Percentiles rank a stretch among this genome's conserved stretches.
Evolutionary conservation across 2,797 vertebrate genomes (phyloP).

Genomic region (Aldrovandia affinis): DNA sequence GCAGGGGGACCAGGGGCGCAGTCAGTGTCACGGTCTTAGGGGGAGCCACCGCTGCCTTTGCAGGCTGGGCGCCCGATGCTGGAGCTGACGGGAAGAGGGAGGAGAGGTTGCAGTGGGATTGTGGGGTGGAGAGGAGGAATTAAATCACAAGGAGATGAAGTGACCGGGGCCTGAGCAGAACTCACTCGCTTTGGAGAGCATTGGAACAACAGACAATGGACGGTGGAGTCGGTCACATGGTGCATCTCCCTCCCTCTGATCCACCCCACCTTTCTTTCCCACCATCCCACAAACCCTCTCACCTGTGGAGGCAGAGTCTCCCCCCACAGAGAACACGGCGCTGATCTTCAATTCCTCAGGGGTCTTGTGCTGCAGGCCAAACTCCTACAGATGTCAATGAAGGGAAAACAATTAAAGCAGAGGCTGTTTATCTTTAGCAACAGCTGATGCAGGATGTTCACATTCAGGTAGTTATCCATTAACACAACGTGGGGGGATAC

Average conservation of each 20-base stretch:
- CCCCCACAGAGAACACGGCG: constrained; percentile 91
- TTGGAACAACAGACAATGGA: not conserved
- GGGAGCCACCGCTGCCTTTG: constrained; percentile 5
- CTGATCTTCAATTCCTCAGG: constrained; percentile 92
- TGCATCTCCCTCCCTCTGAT: not conserved
- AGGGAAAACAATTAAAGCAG: not conserved
- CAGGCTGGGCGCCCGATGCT: not conserved
- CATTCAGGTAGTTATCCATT: not conserved
- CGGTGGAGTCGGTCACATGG: not conserved
- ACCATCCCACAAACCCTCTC: not conserved
- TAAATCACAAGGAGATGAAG: constrained; percentile 1
- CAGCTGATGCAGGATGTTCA: not conserved
- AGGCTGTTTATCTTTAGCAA: not conserved
- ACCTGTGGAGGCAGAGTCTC: constrained; percentile 74
- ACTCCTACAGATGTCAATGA: constrained; percentile 37
- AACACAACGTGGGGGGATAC: not conserved
- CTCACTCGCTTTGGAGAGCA: not conserved
- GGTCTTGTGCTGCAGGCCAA: constrained; percentile 67
- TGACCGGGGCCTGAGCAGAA: constrained; percentile 9
- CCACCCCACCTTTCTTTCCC: not conserved
- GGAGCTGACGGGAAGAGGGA: constrained; percentile 17
- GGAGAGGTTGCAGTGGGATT: not conserved
- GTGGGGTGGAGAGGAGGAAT: constrained; percentile 35
- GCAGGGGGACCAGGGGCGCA: not conserved
- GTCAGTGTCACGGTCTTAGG: constrained; percentile 19